Percentiles rank a stretch among this genome's conserved stretches.
Evolutionary conservation across 2,113 vertebrate genomes (phyloP).

Genomic region (Jacana jacana): DNA sequence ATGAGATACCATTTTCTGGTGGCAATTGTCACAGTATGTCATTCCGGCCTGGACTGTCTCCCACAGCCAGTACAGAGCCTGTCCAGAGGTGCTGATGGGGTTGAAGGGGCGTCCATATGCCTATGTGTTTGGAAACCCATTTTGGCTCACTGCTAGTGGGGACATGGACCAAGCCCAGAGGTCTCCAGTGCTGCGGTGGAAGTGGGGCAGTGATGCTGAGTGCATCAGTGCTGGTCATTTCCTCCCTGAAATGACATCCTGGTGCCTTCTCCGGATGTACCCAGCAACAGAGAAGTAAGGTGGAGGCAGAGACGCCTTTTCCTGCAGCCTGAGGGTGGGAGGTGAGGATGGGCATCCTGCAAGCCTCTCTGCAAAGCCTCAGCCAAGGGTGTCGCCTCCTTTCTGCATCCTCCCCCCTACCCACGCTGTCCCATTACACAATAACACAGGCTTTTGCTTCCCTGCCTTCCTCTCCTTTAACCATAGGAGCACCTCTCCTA

Average conservation of each 20-base stretch:
- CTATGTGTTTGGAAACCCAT: not conserved
- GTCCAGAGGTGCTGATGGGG: not conserved
- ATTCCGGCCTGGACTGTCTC: not conserved
- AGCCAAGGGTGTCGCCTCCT: slow-evolving; percentile 77
- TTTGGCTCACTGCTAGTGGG: not conserved
- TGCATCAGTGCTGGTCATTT: not conserved
- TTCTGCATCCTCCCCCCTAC: slow-evolving; percentile 76
- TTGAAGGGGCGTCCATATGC: not conserved
- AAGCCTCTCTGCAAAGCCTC: slow-evolving; percentile 76
- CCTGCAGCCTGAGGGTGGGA: slow-evolving; percentile 66
- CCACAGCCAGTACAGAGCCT: not conserved
- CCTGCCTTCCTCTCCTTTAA: slow-evolving; percentile 42
- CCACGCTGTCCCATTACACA: slow-evolving; percentile 70
- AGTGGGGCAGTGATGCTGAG: not conserved
- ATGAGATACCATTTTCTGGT: not conserved
- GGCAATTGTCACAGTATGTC: not conserved
- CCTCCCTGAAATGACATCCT: not conserved
- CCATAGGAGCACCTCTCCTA: too few relatives aligned
- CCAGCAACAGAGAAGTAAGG: not conserved
- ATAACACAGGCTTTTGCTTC: slow-evolving; percentile 59
- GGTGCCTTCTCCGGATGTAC: not conserved
- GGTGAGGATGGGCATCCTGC: slow-evolving; percentile 75
- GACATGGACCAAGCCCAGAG: not conserved
- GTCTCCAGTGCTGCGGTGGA: not conserved
- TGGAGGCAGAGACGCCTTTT: not conserved